Conservation (phyloP, 2,113 vertebrate genomes). For the Ailurus styani region DNA sequence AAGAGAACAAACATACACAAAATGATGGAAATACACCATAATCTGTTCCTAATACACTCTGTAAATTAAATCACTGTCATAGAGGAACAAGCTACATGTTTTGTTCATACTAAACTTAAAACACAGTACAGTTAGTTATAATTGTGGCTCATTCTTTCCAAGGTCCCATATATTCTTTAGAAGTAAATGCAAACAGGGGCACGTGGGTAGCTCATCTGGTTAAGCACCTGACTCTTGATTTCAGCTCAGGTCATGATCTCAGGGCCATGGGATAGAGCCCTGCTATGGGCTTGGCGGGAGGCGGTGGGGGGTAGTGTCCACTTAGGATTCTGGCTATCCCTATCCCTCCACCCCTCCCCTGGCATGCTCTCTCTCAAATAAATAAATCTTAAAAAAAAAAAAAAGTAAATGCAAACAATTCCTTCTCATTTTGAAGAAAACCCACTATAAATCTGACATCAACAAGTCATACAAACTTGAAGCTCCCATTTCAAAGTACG, state of each 20-base stretch:
- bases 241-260: neutral
- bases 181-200: neutral
- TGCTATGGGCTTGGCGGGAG: too few relatives aligned
- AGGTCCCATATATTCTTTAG: neutral
- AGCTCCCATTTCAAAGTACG: neutral
- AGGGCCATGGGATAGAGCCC: neutral
- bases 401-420: slow-evolving; percentile 12
- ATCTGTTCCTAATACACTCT: neutral
- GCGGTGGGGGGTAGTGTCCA: too few relatives aligned
- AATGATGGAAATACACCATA: neutral
- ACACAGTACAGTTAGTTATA: neutral
- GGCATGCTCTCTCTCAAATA: neutral
- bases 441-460: neutral
- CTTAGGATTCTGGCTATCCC: neutral
- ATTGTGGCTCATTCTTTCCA: slow-evolving; percentile 11
- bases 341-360: neutral
- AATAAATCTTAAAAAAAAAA: neutral
- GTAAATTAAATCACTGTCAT: slow-evolving; percentile 1
- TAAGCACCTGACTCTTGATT: neutral
- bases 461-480: neutral
- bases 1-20: neutral
- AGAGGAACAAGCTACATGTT: neutral
- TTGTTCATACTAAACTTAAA: slow-evolving; percentile 1
- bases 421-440: slow-evolving; percentile 35
- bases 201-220: neutral